Base-by-base conservation (phyloP, 1,140 invertebrate species). In the Pantala flavescens region DNA sequence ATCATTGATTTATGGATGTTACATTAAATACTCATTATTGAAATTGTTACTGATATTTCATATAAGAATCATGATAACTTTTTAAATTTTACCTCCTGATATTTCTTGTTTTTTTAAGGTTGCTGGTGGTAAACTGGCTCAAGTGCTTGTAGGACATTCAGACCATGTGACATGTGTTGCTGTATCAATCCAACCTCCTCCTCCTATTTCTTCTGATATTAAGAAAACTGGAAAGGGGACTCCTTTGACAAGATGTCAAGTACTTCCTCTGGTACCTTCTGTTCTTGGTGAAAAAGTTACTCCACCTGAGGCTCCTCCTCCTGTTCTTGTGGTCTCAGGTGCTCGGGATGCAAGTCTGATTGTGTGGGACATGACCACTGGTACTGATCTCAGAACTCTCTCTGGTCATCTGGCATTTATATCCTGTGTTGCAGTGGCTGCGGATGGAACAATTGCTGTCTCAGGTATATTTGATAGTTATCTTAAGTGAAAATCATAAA, bases 321-420 rank as follows among this genome's bases (percentile, higher is more conserved):
- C 49, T 63, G 90, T 88, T 5, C 88, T 93, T 77, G 90, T 94
- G 0, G 88, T 94, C 0, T 93, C 92, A 0, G 93, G 93, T 0
- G 93, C 93, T 0, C 88, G 89, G 79, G 93, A 95, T 78, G 90
- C 88, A 63, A 93, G 92, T 82, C 84, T 94, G 0, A 92, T 95
- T 23, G 88, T 94, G 2, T 95, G 92, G 92, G 92, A 94, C 79
- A 90, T 94, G 76, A 90, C 91, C 72, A 94, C 91, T 0, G 93
- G 93, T 0, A 87, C 88, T 19, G 92, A 93, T 79, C 81, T 91
- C 0, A 91, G 93, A 78, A 88, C 91, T 0, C 82, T 95, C 16
- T 88, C 88, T 0, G 91, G 92, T 0, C 93, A 95, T 82, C 82
- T 92, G 70, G 91, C 90, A 5, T 88, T 90, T 72, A 89, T 95